Conservation (phyloP, 2,113 vertebrate genomes). For the Petrocephalus microphthalmus region DNA sequence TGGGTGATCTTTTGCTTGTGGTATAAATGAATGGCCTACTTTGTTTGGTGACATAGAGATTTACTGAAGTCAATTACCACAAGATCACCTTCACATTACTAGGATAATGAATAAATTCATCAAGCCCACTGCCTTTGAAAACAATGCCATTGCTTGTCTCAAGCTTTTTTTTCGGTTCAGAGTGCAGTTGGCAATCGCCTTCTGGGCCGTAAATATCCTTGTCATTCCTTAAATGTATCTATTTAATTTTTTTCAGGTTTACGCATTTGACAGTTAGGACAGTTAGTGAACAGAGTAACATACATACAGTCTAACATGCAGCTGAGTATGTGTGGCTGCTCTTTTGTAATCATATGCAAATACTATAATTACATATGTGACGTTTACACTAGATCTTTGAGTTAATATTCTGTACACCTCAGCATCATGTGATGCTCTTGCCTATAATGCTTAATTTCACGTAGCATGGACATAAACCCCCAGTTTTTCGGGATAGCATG, state of each 20-base stretch:
- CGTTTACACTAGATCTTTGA: neutral
- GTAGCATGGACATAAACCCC: neutral
- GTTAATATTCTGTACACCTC: neutral
- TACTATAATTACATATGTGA: neutral
- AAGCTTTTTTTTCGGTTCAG: neutral
- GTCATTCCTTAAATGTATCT: neutral
- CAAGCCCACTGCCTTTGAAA: neutral
- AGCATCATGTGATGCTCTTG: neutral
- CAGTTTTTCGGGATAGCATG: neutral
- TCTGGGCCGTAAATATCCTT: neutral
- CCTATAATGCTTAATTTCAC: neutral
- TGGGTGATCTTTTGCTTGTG: neutral
- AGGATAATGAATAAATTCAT: slow-evolving; percentile 26
- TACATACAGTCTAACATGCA: neutral
- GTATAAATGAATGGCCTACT: slow-evolving; percentile 20
- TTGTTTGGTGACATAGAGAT: slow-evolving; percentile 18
- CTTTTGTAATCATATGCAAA: neutral
- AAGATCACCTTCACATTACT: slow-evolving; percentile 26
- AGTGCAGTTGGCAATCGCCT: neutral
- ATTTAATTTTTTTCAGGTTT: neutral
- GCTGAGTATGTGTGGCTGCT: neutral
- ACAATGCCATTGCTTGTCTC: neutral
- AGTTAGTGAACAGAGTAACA: neutral
- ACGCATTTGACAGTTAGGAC: neutral
- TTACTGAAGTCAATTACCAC: slow-evolving; percentile 28